Base-by-base conservation (phyloP, 2,888 invertebrate species). In the Melanargia galathea region DNA sequence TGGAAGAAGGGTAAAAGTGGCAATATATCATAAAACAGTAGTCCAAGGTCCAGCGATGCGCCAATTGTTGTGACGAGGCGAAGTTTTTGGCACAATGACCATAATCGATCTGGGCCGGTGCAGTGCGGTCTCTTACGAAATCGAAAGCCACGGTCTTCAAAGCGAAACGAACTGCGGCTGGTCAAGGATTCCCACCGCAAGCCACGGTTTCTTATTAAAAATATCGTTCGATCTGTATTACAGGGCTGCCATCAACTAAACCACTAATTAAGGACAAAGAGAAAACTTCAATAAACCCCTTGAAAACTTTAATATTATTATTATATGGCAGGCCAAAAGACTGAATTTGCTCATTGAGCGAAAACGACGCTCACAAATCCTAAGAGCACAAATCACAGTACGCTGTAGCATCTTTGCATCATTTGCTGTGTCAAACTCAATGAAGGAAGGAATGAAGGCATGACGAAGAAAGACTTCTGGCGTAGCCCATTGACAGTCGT, bases 41-140 rank as follows among this genome's bases (percentile, higher is more conserved):
- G 45, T 33, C 64, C 70, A 68, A 68, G 74, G 74, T 72, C 74
- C 67, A 60, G 64, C 62, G 57, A 49, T 35, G 49, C 71, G 67
- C 68, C 74, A 78, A 77, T 75, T 70, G 72, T 75, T 70, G 72
- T 73, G 75, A 76, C 75, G 82, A 83, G 79, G 83, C 74, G 82
- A 77, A 35, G 80, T 76, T 77, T 79, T 72, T 77, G 78, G 79
- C 81, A 85, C 80, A 84, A 82, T 83, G 81, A 81, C 82, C 83
- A 86, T 83, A 85, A 87, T 84, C 80, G 82, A 82, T 79, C 77
- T 76, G 71, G 76, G 75, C 68, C 69, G 68, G 80, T 77, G 80
- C 75, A 79, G 75, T 78, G 77, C 75, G 73, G 78, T 66, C 74
- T 71, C 73, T 87, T 87, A 81, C 84, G 85, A 87, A 87, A 89